Evolutionary conservation across 2,888 invertebrate genomes (phyloP).

Genomic region (Agrotis clavis): DNA sequence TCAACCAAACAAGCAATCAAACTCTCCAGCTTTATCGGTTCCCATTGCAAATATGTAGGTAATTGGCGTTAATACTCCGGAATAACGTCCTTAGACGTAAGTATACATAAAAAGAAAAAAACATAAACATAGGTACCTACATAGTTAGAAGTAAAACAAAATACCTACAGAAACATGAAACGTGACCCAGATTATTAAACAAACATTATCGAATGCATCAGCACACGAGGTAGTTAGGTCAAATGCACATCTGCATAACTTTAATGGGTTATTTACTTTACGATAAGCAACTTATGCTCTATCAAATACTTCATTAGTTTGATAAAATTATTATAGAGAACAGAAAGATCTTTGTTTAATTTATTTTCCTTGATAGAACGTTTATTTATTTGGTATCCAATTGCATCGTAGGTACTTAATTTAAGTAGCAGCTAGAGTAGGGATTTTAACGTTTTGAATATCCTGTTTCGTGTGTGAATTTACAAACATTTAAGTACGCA

Average conservation of each 20-base stretch:
- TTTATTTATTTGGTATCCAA: not conserved
- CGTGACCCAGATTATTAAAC: slow-evolving; percentile 39
- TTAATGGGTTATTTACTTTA: slow-evolving; percentile 46
- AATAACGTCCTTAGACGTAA: too few species aligned
- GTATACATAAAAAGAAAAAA: not conserved
- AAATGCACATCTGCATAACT: slow-evolving; percentile 57
- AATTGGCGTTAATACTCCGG: too few species aligned
- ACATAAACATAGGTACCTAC: not conserved
- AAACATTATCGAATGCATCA: slow-evolving; percentile 45
- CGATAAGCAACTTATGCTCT: slow-evolving; percentile 37
- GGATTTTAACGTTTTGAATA: too few species aligned
- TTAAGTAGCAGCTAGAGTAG: not conserved
- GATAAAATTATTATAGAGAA: slow-evolving; percentile 9
- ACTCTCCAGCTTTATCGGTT: too few species aligned
- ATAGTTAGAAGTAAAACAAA: not conserved
- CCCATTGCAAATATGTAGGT: too few species aligned
- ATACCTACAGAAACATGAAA: not conserved
- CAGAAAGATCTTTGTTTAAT: not conserved
- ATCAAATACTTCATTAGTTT: slow-evolving; percentile 24
- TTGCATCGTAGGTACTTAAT: not conserved
- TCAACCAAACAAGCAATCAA: too few species aligned
- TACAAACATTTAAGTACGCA: too few species aligned
- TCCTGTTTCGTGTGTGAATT: too few species aligned
- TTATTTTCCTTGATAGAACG: not conserved
- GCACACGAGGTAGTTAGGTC: slow-evolving; percentile 39